phyloP scores from a whole-genome alignment of 2,888 invertebrate genomes.

The Slavum lentiscoides region DNA sequence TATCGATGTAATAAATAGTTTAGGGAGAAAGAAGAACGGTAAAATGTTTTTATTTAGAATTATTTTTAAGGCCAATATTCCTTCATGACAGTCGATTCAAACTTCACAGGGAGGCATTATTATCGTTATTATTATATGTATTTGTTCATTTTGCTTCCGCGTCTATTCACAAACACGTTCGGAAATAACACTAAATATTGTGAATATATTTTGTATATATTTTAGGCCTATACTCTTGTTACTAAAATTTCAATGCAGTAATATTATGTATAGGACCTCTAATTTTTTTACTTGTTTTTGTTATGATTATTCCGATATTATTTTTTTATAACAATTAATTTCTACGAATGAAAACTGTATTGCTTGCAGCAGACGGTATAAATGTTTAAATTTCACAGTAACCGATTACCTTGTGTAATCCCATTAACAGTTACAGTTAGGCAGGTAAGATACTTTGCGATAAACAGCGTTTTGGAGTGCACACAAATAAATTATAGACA shows the following conservation, averaged over 20 bases:
- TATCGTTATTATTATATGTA: not conserved
- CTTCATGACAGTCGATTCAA: slow-evolving; percentile 18
- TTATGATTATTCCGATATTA: not conserved
- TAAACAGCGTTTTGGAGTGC: not conserved
- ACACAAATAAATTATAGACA: not conserved
- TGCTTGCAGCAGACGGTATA: not conserved
- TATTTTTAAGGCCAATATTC: slow-evolving; percentile 5
- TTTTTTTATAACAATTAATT: not conserved
- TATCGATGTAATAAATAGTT: not conserved
- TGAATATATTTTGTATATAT: not conserved
- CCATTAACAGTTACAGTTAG: not conserved
- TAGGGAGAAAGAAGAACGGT: not conserved
- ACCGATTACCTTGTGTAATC: slow-evolving; percentile 29
- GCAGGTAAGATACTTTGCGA: not conserved
- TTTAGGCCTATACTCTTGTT: not conserved
- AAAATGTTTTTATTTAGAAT: slow-evolving; percentile 20
- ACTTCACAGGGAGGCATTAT: not conserved
- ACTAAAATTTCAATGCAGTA: not conserved
- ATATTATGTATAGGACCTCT: too few relatives aligned
- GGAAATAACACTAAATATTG: not conserved
- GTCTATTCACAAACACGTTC: not conserved
- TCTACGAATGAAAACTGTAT: slow-evolving; percentile 8
- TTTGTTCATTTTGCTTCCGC: not conserved
- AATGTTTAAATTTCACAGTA: slow-evolving; percentile 25
- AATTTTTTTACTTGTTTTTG: too few relatives aligned